Evolutionary conservation across 23 tunicate species (phyloP).

Genomic region (Diplosoma virens): DNA sequence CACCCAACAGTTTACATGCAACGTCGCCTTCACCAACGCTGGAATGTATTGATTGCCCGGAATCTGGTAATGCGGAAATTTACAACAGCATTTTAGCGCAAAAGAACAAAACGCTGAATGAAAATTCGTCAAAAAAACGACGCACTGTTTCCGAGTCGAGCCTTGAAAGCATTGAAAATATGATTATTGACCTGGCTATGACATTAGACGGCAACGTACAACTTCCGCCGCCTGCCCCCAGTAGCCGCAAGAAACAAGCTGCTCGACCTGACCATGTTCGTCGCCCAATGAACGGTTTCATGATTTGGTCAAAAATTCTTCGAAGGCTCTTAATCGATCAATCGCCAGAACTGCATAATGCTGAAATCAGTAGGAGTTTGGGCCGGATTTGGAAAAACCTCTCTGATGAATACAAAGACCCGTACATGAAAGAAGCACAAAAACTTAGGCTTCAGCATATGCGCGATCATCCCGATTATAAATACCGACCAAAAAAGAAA

Average conservation of each 20-base stretch:
- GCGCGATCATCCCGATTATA: constrained; percentile 81
- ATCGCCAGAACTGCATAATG: constrained; percentile 81
- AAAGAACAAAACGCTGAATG: not conserved
- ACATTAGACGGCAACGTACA: constrained; percentile 36
- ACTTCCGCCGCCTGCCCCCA: constrained; percentile 72
- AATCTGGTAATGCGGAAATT: constrained; percentile 9
- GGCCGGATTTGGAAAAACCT: constrained; percentile 63
- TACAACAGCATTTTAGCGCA: not conserved
- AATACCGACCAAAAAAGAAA: constrained; percentile 82
- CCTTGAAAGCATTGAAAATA: constrained; percentile 33
- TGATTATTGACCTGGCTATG: constrained; percentile 44
- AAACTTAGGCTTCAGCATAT: constrained; percentile 76
- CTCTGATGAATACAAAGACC: constrained; percentile 38
- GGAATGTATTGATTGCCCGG: constrained; percentile 69
- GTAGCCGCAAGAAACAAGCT: constrained; percentile 88
- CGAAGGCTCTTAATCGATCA: constrained; percentile 62
- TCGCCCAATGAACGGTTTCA: constrained; percentile 90
- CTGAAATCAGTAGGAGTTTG: constrained; percentile 70
- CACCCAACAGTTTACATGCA: constrained; percentile 36
- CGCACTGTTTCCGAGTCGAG: constrained; percentile 11
- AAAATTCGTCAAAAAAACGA: not conserved
- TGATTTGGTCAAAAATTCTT: constrained; percentile 89
- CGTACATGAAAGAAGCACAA: constrained; percentile 73
- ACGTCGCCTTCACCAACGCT: constrained; percentile 82
- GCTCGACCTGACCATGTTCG: constrained; percentile 77